These are phyloP conservation scores for Drosophila anceps DNA, from an alignment of 2,888 invertebrate species.

Conservation along the genomic window DNA sequence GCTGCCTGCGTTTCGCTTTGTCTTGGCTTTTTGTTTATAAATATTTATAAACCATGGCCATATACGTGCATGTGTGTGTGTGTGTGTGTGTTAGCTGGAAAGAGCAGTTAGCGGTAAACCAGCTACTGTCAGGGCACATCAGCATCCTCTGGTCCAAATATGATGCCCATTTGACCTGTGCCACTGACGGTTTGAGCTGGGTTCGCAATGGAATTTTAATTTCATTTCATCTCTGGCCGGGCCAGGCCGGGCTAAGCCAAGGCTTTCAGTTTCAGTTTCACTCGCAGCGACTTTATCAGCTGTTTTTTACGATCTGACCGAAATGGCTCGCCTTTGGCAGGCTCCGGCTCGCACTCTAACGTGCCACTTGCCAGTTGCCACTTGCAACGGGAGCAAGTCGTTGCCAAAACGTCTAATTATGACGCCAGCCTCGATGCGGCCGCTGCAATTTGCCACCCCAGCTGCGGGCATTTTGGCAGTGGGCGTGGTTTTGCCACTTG, in stretches of 20 bases:
- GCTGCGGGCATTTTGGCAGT: conserved; percentile 16
- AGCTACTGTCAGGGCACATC: conserved; percentile 41
- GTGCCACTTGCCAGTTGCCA: conserved; percentile 15
- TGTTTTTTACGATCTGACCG: conserved; percentile 30
- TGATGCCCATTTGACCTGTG: conserved; percentile 41
- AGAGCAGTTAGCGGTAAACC: conserved; percentile 25
- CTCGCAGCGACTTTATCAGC: conserved; percentile 20
- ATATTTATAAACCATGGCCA: conserved; percentile 62
- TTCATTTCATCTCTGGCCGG: conserved; percentile 40
- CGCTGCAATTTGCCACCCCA: conserved; percentile 26
- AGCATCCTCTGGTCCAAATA: conserved; percentile 33
- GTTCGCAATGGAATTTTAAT: conserved; percentile 75
- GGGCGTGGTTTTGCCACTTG: conserved; percentile 37
- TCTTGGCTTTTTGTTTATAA: conserved; percentile 65
- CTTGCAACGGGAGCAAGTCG: conserved; percentile 29
- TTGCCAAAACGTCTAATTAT: conserved; percentile 54
- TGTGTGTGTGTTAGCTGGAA: neutral
- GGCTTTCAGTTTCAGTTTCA: conserved; percentile 49
- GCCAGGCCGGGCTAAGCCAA: neutral
- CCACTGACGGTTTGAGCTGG: conserved; percentile 60
- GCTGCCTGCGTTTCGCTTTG: conserved; percentile 40
- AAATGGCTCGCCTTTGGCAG: conserved; percentile 28
- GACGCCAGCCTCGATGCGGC: conserved; percentile 42
- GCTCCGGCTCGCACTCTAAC: conserved; percentile 11
- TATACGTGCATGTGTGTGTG: neutral